These are phyloP conservation scores for Accipiter cooperii DNA, from an alignment of 2,113 vertebrate species.

Conservation along the genomic window DNA sequence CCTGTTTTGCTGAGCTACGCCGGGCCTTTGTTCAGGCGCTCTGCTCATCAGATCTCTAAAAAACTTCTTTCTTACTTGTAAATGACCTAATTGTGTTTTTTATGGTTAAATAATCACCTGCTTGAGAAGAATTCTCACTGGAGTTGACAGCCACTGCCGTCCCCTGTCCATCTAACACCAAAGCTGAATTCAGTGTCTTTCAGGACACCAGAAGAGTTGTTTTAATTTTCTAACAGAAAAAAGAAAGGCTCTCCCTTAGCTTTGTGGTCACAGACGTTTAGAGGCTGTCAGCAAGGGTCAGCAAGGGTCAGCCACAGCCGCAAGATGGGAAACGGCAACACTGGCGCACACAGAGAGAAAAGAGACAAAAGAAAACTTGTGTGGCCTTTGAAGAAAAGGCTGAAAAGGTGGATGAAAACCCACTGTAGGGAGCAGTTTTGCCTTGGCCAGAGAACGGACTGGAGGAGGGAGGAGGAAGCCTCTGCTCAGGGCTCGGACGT, in stretches of 20 bases:
- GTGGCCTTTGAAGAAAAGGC: background rate
- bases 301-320: background rate
- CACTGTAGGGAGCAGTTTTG: background rate
- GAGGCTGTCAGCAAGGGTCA: background rate
- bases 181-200: background rate
- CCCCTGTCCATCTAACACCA: background rate
- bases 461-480: background rate
- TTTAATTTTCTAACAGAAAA: background rate
- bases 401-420: background rate
- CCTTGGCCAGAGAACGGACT: background rate
- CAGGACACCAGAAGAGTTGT: background rate
- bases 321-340: fast-evolving
- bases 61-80: background rate
- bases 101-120: background rate
- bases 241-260: background rate
- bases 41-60: background rate
- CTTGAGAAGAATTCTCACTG: background rate
- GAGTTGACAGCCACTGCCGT: background rate
- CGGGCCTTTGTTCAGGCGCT: background rate
- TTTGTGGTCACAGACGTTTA: background rate
- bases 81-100: background rate
- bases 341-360: background rate
- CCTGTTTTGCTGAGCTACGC: background rate
- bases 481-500: background rate
- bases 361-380: background rate